phyloP scores from a whole-genome alignment of 2,888 invertebrate genomes.

The Eupithecia subumbrata region DNA sequence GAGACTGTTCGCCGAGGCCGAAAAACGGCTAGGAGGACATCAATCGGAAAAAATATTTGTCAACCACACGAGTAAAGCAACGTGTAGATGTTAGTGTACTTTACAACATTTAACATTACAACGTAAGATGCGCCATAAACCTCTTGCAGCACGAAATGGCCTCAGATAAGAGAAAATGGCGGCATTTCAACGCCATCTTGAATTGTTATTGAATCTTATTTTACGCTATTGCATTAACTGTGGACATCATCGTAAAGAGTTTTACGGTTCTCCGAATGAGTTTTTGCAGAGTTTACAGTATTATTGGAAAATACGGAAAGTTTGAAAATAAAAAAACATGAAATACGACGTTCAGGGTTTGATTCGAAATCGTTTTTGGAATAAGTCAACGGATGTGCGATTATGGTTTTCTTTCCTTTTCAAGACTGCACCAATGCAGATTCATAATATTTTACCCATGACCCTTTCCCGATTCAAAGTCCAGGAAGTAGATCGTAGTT shows the following conservation, averaged over 20 bases:
- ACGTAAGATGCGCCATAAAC: constrained; percentile 55
- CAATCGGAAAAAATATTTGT: too few species aligned
- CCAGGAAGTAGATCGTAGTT: background rate
- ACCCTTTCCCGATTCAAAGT: background rate
- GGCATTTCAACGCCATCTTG: constrained; percentile 33
- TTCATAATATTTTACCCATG: background rate
- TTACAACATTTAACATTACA: constrained; percentile 29
- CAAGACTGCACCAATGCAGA: background rate
- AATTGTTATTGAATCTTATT: constrained; percentile 40
- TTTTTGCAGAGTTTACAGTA: constrained; percentile 6
- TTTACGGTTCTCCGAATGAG: constrained; percentile 24
- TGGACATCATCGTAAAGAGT: constrained; percentile 31
- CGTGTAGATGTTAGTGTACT: background rate
- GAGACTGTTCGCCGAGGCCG: too few species aligned
- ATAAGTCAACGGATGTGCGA: background rate
- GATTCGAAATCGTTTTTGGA: background rate
- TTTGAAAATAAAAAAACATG: background rate
- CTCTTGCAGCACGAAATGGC: constrained; percentile 54
- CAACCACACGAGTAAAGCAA: background rate
- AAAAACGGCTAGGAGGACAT: too few species aligned
- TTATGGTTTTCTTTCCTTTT: background rate
- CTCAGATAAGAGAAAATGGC: constrained; percentile 57
- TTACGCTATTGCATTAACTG: constrained; percentile 33
- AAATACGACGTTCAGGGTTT: background rate
- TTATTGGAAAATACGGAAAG: constrained; percentile 1